Evolutionary conservation across 1,140 invertebrate species (phyloP).

Genomic region (Asobara japonica): DNA sequence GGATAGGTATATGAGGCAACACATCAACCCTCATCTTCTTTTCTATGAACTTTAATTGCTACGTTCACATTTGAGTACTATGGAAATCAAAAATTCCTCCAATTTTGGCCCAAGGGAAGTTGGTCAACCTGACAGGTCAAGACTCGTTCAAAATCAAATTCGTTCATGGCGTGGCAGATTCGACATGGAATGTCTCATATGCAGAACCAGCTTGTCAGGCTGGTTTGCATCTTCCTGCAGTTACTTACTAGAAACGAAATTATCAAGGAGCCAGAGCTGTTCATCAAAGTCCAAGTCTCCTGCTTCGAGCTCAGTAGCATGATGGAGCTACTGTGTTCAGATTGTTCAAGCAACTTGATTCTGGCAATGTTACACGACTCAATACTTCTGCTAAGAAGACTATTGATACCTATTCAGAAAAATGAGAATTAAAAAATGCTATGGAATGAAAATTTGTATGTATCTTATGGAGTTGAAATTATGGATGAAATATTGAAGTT

Average conservation of each 20-base stretch:
- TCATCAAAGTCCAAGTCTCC: constrained; percentile 97
- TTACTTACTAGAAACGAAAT: constrained; percentile 97
- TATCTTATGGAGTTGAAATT: no score
- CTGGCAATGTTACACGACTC: constrained; percentile 70
- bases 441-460: no score
- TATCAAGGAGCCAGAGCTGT: constrained; percentile 95
- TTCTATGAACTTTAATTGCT: no score
- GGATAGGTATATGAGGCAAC: constrained; percentile 92
- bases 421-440: constrained; percentile 8
- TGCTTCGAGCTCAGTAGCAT: constrained; percentile 98
- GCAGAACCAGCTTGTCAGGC: constrained; percentile 93
- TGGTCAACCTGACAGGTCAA: no score
- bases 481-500: no score
- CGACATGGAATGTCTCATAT: no score
- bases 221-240: constrained; percentile 97
- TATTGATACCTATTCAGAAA: constrained; percentile 55
- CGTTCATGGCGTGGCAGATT: no score
- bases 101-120: no score
- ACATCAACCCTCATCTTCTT: no score
- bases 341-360: constrained; percentile 91
- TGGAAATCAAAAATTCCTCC: no score
- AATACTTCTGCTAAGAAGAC: constrained; percentile 58
- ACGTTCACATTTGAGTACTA: no score
- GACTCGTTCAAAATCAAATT: no score
- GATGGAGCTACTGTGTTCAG: constrained; percentile 91